Percentiles rank a stretch among this genome's conserved stretches.
phyloP scores from a whole-genome alignment of 92 coral and sea anemone species.

The Epizoanthus rinbou region DNA sequence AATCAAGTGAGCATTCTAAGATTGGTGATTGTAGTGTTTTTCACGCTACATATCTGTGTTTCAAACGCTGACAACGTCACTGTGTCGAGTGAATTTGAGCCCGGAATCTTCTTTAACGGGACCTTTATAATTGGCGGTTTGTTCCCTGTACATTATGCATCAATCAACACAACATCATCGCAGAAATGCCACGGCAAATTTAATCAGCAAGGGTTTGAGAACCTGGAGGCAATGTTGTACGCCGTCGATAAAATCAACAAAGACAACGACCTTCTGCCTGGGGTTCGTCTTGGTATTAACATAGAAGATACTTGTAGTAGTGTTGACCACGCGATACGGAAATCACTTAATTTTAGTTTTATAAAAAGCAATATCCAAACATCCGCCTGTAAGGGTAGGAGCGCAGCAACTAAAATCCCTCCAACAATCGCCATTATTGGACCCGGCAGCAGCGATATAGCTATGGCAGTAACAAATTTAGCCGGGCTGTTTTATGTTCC shows the following conservation, averaged over 20 bases:
- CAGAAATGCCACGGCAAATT: conserved; percentile 67
- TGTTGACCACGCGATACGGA: conserved; percentile 79
- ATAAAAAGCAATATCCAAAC: conserved; percentile 66
- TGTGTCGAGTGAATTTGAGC: conserved; percentile 14
- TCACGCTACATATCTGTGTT: background rate
- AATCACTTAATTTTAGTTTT: conserved; percentile 87
- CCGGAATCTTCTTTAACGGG: conserved; percentile 61
- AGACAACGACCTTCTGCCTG: conserved; percentile 69
- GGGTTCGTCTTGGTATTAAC: conserved; percentile 76
- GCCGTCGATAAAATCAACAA: conserved; percentile 78
- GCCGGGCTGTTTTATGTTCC: conserved; percentile 93
- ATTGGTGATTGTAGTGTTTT: background rate
- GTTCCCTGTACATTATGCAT: conserved; percentile 76
- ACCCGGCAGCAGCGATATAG: conserved; percentile 77
- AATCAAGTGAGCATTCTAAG: background rate
- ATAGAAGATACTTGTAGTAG: conserved; percentile 86
- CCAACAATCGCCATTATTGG: conserved; percentile 81
- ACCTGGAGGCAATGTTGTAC: conserved; percentile 79
- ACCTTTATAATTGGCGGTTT: conserved; percentile 79
- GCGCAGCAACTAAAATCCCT: conserved; percentile 3
- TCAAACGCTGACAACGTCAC: background rate
- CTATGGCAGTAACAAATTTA: conserved; percentile 84
- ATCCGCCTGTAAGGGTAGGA: conserved; percentile 19
- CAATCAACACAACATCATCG: conserved; percentile 45
- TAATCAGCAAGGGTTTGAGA: conserved; percentile 72